Evolutionary conservation across 2,797 vertebrate species (phyloP).

Genomic region (Cuniculus paca): DNA sequence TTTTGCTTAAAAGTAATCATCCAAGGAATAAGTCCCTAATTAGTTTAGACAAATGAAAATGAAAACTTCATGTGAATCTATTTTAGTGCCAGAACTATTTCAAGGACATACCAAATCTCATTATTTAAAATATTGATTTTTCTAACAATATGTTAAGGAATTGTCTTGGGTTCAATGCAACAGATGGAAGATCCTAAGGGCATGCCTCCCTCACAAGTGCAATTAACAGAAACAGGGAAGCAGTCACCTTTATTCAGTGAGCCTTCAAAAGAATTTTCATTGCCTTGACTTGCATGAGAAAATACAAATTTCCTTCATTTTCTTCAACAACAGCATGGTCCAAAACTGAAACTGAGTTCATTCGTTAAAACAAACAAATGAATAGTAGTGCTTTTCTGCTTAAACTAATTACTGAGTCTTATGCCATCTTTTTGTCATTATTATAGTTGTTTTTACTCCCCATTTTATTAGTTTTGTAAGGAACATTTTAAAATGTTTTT

Average conservation of each 20-base stretch:
- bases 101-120: conserved; percentile 64
- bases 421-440: not conserved
- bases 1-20: not conserved
- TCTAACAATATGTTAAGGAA: conserved; percentile 73
- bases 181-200: conserved; percentile 64
- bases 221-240: conserved; percentile 37
- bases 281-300: conserved; percentile 36
- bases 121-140: conserved; percentile 80
- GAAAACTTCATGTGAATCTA: conserved; percentile 63
- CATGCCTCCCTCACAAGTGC: not conserved
- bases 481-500: conserved; percentile 31
- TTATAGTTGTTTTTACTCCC: not conserved
- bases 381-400: not conserved
- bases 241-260: conserved; percentile 16
- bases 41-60: conserved; percentile 71
- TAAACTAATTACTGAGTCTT: not conserved
- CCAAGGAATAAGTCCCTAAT: conserved; percentile 32
- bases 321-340: conserved; percentile 9
- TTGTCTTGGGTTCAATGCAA: conserved; percentile 43
- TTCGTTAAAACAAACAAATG: conserved; percentile 30
- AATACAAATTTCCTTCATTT: conserved; percentile 43
- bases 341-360: conserved; percentile 37
- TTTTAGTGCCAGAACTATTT: conserved; percentile 55
- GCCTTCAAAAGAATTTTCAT: conserved; percentile 48
- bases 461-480: not conserved